A percentile compares a stretch with the other conserved stretches of the same genome.
phyloP scores from a whole-genome alignment of 2,797 vertebrate species.

The Momotus momota region DNA sequence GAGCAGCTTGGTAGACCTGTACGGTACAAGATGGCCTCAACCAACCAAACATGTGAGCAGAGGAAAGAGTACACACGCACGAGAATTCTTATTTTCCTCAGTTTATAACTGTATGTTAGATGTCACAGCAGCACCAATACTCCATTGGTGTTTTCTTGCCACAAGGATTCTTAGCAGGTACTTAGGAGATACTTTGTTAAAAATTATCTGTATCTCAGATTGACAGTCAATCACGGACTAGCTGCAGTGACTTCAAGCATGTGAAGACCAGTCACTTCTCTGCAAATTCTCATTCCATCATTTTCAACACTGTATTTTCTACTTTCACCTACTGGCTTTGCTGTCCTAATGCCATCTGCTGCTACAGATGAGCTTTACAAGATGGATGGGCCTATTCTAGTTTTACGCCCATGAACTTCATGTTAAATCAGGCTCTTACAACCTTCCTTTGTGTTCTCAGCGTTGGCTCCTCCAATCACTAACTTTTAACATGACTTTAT shows the following conservation, averaged over 20 bases:
- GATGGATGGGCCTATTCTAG: background rate
- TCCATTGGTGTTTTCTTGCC: background rate
- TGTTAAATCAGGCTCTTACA: background rate
- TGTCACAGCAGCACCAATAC: background rate
- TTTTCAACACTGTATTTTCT: background rate
- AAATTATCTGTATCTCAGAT: background rate
- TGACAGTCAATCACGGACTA: background rate
- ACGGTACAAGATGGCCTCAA: background rate
- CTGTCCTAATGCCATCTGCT: background rate
- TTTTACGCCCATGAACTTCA: background rate
- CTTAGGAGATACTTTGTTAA: background rate
- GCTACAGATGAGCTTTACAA: background rate
- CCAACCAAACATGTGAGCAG: background rate
- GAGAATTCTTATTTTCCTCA: background rate
- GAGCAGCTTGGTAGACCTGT: background rate
- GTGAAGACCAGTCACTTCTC: background rate
- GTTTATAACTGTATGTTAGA: background rate
- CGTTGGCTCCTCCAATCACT: background rate
- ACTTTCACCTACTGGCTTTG: background rate
- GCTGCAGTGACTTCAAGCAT: background rate
- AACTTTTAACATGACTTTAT: background rate
- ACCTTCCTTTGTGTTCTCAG: background rate
- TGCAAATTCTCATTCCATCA: background rate
- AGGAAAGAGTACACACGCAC: background rate
- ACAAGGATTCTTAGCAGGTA: background rate